Evolutionary conservation across 2,797 vertebrate genomes (phyloP), one percentile per base, ranked within the genome.

Genomic region (Aeoliscus strigatus): DNA sequence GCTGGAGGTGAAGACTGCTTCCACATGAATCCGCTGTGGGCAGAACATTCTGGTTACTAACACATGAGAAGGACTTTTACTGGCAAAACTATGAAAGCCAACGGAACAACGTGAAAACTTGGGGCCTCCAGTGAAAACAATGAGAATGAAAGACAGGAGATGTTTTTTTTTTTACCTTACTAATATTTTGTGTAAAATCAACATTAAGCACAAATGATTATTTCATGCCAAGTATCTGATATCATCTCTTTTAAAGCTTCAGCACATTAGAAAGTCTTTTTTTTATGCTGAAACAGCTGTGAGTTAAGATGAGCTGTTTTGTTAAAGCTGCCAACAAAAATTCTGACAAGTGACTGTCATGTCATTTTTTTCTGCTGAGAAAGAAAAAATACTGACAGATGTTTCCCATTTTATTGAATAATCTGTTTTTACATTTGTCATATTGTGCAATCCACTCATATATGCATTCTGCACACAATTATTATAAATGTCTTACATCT

Each of bases 321-420:
- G n/a, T n/a, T n/a, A n/a, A n/a, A n/a, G n/a, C n/a, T n/a, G n/a
- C n/a, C n/a, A n/a, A n/a, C n/a, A n/a, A n/a, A n/a, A n/a, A n/a
- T n/a, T n/a, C n/a, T n/a, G 21, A 23, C 21, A 23, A 23, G 21
- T 23, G 21, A 23, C 21, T n/a, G 8, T 8, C 21, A 23, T 8
- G 8, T 23, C 21, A 23, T 8, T 4, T 23, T 8, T 2, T 25
- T 6, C 2, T 6, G 3, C 3, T 25, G 3, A 9, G 24, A 9
- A 25, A 25, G 24, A 25, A 3, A 3, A 9, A 25, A 25, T 6
- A 25, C 24, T 36, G 5, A 3, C 6, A 44, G 14, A 3, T 55
- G 48, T 49, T 28, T 43, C n/a, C 7, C 3, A 24, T 73, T 83
- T 82, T 79, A 83, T 83, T 85, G 48, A 60, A 68, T 60, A 75